These are phyloP conservation scores for Porites lutea DNA, from an alignment of 64 coral and sea anemone species.

Conservation along the genomic window DNA sequence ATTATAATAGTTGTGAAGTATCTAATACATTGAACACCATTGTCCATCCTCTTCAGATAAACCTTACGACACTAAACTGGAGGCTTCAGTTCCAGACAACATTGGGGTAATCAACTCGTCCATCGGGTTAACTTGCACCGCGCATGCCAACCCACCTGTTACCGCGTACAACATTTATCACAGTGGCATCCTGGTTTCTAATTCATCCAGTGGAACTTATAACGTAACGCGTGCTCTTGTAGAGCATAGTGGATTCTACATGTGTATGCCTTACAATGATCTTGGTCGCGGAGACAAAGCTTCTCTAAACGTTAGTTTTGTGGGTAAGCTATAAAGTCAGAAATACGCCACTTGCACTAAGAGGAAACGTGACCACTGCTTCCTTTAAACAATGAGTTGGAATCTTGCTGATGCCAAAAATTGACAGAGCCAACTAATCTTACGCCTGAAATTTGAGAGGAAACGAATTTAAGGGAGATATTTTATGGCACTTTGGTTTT, in stretches of 20 bases:
- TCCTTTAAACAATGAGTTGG: too few relatives aligned
- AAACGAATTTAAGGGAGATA: too few relatives aligned
- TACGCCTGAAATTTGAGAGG: too few relatives aligned
- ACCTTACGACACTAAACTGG: slow-evolving; percentile 48
- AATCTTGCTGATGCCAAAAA: too few relatives aligned
- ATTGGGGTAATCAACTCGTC: slow-evolving; percentile 39
- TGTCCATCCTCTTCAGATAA: slow-evolving; percentile 21
- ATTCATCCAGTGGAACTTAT: slow-evolving; percentile 9
- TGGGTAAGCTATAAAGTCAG: slow-evolving; percentile 3
- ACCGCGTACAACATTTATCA: slow-evolving; percentile 52
- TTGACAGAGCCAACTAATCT: too few relatives aligned
- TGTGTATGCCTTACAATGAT: slow-evolving; percentile 50
- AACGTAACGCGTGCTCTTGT: slow-evolving; percentile 32
- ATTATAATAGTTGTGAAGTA: too few relatives aligned
- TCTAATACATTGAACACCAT: too few relatives aligned
- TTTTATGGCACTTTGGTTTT: too few relatives aligned
- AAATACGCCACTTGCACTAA: too few relatives aligned
- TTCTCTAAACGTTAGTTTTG: slow-evolving; percentile 27
- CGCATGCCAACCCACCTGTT: slow-evolving; percentile 57
- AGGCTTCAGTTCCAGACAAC: slow-evolving; percentile 27
- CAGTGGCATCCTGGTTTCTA: slow-evolving; percentile 20
- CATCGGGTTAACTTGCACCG: slow-evolving; percentile 31
- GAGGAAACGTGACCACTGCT: too few relatives aligned
- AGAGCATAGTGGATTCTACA: slow-evolving; percentile 33
- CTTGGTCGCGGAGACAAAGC: slow-evolving; percentile 37